Conservation (phyloP, 2,113 vertebrate species). For the Engystomops pustulosus region DNA sequence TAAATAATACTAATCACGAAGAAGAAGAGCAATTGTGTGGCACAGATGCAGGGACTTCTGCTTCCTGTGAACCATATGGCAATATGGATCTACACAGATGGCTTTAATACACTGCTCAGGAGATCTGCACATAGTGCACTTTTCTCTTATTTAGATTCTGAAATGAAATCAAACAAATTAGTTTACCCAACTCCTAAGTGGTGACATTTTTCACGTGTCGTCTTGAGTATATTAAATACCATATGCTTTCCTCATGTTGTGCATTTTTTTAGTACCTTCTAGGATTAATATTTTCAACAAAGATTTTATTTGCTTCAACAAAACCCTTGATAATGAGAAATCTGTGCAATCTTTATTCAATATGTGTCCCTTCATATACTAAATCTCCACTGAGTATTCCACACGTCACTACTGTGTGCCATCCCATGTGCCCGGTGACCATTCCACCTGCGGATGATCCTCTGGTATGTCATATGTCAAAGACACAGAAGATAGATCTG, state of each 20-base stretch:
- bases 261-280: neutral
- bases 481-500: too few relatives aligned
- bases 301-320: neutral
- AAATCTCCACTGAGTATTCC: too few relatives aligned
- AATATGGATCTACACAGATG: constrained; percentile 45
- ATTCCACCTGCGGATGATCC: too few relatives aligned
- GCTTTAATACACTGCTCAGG: constrained; percentile 45
- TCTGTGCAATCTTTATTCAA: too few relatives aligned
- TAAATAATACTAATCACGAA: neutral
- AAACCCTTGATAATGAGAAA: neutral
- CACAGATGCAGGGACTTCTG: constrained; percentile 49
- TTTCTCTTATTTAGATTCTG: constrained; percentile 48
- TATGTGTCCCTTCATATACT: too few relatives aligned
- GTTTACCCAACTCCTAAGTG: constrained; percentile 48
- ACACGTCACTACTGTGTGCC: too few relatives aligned
- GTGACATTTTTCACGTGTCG: constrained; percentile 52
- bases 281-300: neutral
- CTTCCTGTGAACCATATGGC: constrained; percentile 45
- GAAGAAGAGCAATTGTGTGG: constrained; percentile 28
- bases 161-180: constrained; percentile 55
- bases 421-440: too few relatives aligned
- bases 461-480: too few relatives aligned
- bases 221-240: constrained; percentile 34
- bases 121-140: constrained; percentile 45
- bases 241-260: constrained; percentile 9